A percentile compares a stretch with the other conserved stretches of the same genome.
These are phyloP conservation scores for Synergus itoensis DNA, from an alignment of 2,888 invertebrate genomes.

Conservation along the genomic window DNA sequence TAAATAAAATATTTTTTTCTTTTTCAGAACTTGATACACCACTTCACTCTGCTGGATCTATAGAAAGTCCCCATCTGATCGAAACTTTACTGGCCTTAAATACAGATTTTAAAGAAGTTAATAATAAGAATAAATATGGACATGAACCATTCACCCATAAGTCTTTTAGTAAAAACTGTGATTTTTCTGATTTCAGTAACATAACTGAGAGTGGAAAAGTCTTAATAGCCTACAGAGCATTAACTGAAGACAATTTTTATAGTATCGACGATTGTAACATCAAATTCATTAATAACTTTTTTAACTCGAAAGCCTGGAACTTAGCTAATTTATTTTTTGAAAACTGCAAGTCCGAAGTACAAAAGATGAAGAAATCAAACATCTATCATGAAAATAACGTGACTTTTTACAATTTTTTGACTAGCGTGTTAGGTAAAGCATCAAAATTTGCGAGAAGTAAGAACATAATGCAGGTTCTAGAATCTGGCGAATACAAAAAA, in stretches of 20 bases:
- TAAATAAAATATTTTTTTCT: no score
- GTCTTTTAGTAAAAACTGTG: neutral
- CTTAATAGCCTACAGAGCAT: neutral
- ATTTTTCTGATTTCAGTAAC: neutral
- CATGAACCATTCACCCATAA: neutral
- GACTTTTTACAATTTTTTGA: neutral
- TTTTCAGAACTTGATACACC: no score
- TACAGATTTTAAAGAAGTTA: neutral
- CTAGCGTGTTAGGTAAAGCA: neutral
- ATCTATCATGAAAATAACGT: neutral
- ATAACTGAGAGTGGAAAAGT: neutral
- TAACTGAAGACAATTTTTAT: neutral
- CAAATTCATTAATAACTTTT: no score
- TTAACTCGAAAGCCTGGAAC: neutral
- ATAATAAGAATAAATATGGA: neutral
- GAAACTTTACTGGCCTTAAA: conserved; percentile 11
- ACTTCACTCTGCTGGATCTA: neutral
- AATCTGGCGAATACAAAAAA: neutral
- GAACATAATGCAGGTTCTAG: neutral
- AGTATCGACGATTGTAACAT: neutral
- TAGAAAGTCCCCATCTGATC: neutral
- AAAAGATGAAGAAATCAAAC: neutral
- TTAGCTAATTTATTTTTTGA: neutral
- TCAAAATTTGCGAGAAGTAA: neutral
- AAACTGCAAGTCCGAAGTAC: neutral